Evolutionary conservation across 1,140 invertebrate genomes (phyloP).

Genomic region (Trypoxylus dichotomus): DNA sequence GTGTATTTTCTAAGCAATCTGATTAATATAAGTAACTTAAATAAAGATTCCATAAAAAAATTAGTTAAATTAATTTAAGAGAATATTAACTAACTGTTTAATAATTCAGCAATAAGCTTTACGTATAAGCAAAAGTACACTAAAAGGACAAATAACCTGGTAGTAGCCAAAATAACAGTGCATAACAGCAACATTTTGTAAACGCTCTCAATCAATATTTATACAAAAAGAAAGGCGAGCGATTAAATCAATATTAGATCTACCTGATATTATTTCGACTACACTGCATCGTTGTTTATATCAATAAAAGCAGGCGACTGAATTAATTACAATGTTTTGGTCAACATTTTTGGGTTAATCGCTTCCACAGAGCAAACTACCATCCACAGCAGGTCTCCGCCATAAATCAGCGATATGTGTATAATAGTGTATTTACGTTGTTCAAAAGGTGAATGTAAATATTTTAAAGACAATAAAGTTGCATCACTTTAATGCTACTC

Average conservation of each 20-base stretch:
- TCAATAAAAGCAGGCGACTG: constrained; percentile 21
- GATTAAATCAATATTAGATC: constrained; percentile 12
- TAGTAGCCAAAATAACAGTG: no score
- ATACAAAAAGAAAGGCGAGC: neutral
- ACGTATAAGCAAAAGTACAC: no score
- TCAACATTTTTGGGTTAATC: constrained; percentile 17
- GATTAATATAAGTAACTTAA: no score
- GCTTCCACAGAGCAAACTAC: constrained; percentile 1
- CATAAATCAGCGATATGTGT: constrained; percentile 19
- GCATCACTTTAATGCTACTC: constrained; percentile 7
- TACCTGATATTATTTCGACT: neutral
- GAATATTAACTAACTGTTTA: no score
- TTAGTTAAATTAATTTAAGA: no score
- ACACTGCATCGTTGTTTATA: constrained; percentile 3
- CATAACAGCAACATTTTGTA: neutral
- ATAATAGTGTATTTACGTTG: constrained; percentile 19
- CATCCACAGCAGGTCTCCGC: constrained; percentile 19
- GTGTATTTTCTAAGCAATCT: no score
- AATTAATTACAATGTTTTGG: constrained; percentile 20
- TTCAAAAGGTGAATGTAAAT: constrained; percentile 24
- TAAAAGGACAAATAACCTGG: no score
- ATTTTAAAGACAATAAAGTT: constrained; percentile 26
- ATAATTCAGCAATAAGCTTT: no score
- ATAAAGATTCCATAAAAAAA: no score
- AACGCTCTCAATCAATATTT: neutral